Evolutionary conservation across 2,797 vertebrate species (phyloP).

Genomic region (Melanotaenia boesemani): DNA sequence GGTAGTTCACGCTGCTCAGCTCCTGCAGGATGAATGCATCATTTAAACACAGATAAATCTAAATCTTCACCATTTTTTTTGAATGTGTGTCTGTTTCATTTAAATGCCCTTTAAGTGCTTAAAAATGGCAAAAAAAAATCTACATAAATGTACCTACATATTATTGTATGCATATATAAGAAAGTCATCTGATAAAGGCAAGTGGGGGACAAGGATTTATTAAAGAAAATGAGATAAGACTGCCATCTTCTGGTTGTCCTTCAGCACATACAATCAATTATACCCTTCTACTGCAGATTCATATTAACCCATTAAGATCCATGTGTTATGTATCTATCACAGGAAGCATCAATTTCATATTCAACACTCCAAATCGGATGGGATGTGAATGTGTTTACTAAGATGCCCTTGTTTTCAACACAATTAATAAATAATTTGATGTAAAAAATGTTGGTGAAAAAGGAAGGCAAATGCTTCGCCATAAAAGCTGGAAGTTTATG

Average conservation of each 20-base stretch:
- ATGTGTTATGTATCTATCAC: not conserved
- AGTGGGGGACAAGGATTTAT: not conserved
- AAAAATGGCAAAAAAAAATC: too few species aligned
- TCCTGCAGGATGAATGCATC: conserved; percentile 82
- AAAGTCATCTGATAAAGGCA: not conserved
- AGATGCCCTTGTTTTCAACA: not conserved
- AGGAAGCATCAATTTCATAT: not conserved
- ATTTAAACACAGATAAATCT: not conserved
- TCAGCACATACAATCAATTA: conserved; percentile 8
- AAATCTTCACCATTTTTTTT: not conserved
- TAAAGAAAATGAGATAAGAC: conserved; percentile 46
- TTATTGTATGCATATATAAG: not conserved
- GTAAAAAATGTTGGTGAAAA: too few species aligned
- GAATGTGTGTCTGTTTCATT: not conserved
- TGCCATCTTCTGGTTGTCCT: conserved; percentile 78
- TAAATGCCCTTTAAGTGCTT: not conserved
- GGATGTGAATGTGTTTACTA: not conserved
- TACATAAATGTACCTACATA: not conserved
- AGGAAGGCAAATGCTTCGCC: too few species aligned
- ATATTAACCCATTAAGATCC: not conserved
- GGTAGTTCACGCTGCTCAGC: conserved; percentile 96
- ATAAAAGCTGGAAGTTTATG: too few species aligned
- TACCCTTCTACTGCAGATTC: not conserved
- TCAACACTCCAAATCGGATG: not conserved
- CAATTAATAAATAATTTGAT: too few species aligned